A percentile compares a stretch with the other conserved stretches of the same genome.
Evolutionary conservation across 2,888 invertebrate species (phyloP).

Genomic region (Patella depressa): DNA sequence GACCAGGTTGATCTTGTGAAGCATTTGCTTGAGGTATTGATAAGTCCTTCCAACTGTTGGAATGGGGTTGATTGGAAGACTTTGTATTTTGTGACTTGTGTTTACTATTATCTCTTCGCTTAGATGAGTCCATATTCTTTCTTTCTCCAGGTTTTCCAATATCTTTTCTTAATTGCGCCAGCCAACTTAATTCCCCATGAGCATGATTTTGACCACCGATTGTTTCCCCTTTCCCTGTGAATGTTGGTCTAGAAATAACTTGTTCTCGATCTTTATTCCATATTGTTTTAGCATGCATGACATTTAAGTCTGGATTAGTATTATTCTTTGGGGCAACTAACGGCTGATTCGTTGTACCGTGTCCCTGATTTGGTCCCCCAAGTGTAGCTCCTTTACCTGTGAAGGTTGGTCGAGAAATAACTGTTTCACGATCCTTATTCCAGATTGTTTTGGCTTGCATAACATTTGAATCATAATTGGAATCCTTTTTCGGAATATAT

Average conservation of each 20-base stretch:
- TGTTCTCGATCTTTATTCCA: slow-evolving; percentile 3
- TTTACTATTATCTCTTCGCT: background rate
- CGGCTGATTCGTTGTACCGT: background rate
- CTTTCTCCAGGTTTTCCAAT: background rate
- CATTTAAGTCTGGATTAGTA: background rate
- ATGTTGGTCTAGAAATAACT: background rate
- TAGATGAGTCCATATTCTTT: background rate
- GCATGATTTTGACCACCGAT: background rate
- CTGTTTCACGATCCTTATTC: background rate
- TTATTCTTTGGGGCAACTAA: background rate
- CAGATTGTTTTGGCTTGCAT: background rate
- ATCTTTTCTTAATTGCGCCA: background rate
- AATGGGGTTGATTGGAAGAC: background rate
- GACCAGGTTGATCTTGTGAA: too few relatives aligned
- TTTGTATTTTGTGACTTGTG: background rate
- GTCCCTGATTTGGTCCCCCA: background rate
- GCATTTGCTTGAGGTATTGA: background rate
- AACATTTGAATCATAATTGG: background rate
- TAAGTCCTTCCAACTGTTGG: background rate
- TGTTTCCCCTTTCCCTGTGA: background rate
- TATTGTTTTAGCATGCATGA: background rate
- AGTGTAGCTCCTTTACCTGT: background rate
- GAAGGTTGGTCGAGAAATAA: background rate
- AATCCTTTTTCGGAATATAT: background rate
- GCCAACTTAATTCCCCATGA: background rate